Base-by-base conservation (phyloP, 2,888 invertebrate species). In the Oxyscelio sp. region DNA sequence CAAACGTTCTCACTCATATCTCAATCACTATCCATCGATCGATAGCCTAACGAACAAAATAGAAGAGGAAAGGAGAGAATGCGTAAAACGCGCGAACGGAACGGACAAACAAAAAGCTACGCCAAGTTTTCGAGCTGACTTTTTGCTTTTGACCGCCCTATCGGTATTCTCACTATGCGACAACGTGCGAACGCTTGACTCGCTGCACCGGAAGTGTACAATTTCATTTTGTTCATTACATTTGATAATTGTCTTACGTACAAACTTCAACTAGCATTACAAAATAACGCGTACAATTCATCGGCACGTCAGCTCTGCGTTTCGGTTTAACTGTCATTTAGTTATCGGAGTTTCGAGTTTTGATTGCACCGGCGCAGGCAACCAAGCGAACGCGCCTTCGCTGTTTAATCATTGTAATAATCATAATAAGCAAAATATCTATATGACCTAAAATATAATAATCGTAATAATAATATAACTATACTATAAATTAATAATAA, bases 1-100 rank as follows among this genome's bases (percentile, higher is more conserved):
- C 87, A 89, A 90, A 90, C 89, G 90, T 89, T 92, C 91, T 92
- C 92, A 91, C 91, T 92, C 92, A 89, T 91, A 79, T 92, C 90
- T 81, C 91, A 90, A 92, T 92, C 92, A 92, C 92, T 90, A 90
- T 90, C 85, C 86, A 87, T 87, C 82, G 86, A 84, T 75, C 81
- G 71, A 77, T 86, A 84, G 68, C 48, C 80, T 75, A 66, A 75
- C 66, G 75, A 75, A 75, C 66, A 75, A 75, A 75, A 75, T 50
- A 66, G 63, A 80, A 80, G 34, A 34, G 71, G 65, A 79, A 71
- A 71, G 27, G 56, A 58, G 65, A 79, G 31, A 63, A 48, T 58
- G 34, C 43, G 13, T 45, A 2, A 34, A 63, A 40, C 61, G 56
- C 21, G 27, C 50, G 50, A 59, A 66, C 3, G 45, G 50, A 77